Percentiles rank a stretch among this genome's conserved stretches.
These are phyloP conservation scores for Theocolax elegans DNA, from an alignment of 1,140 invertebrate genomes.

Conservation along the genomic window DNA sequence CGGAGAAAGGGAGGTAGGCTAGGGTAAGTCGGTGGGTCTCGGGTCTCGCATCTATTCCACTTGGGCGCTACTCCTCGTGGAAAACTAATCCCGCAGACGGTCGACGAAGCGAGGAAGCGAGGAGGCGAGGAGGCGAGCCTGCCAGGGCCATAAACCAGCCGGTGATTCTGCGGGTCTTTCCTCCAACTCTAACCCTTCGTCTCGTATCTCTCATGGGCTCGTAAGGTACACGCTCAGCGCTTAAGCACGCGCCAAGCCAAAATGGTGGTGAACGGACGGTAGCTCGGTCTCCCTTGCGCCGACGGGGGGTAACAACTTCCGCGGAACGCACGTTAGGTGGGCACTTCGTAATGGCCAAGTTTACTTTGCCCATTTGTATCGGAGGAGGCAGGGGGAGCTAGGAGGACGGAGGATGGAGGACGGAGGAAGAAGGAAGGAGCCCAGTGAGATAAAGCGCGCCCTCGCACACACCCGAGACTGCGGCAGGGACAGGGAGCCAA, in stretches of 20 bases:
- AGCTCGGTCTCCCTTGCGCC: not conserved
- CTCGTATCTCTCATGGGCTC: slow-evolving; percentile 1
- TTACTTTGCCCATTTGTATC: slow-evolving; percentile 65
- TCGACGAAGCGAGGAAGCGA: not conserved
- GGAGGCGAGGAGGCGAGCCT: not conserved
- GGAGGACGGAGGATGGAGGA: not conserved
- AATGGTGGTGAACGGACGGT: slow-evolving; percentile 11
- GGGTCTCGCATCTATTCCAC: slow-evolving; percentile 3
- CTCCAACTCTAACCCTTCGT: not conserved
- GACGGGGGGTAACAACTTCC: slow-evolving; percentile 46
- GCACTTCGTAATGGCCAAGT: slow-evolving; percentile 63
- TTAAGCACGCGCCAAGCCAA: slow-evolving; percentile 32
- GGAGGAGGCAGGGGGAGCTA: slow-evolving; percentile 41
- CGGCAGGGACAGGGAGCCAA: slow-evolving; percentile 40
- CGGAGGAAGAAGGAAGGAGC: not conserved
- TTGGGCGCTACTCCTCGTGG: not conserved
- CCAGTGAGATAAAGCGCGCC: slow-evolving; percentile 37
- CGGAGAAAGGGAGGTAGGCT: not conserved
- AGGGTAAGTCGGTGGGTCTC: not conserved
- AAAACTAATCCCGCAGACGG: slow-evolving; percentile 40
- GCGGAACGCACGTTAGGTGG: slow-evolving; percentile 43
- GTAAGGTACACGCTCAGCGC: slow-evolving; percentile 14
- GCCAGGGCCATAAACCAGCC: slow-evolving; percentile 41
- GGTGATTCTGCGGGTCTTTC: slow-evolving; percentile 23
- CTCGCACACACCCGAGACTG: slow-evolving; percentile 23